phyloP scores from a whole-genome alignment of 53 echinoderm and acorn worm species.

The Zoroaster sp. region DNA sequence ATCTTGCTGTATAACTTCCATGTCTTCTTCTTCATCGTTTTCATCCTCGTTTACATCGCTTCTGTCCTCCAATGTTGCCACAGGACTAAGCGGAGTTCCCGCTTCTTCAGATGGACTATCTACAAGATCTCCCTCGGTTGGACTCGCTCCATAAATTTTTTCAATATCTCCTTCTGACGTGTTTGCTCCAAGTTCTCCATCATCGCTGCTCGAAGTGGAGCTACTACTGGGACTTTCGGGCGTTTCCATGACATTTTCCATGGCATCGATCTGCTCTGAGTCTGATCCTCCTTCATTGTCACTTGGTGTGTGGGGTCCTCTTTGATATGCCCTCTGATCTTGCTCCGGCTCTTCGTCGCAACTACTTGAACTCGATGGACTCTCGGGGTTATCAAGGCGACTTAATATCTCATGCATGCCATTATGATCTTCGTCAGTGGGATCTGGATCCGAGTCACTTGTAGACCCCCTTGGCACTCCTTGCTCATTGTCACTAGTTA shows the following conservation, averaged over 20 bases:
- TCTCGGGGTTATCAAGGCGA: not conserved
- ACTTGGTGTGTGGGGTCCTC: constrained; percentile 36
- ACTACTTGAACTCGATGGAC: not conserved
- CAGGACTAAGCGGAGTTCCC: not conserved
- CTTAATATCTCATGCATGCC: not conserved
- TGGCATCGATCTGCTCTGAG: not conserved
- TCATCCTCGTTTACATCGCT: not conserved
- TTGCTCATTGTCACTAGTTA: not conserved
- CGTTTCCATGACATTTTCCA: not conserved
- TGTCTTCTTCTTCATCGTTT: constrained; percentile 7
- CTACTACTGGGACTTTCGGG: constrained; percentile 44
- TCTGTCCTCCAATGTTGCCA: not conserved
- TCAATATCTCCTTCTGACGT: not conserved
- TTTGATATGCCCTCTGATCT: not conserved
- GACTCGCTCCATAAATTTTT: not conserved
- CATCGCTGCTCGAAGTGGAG: constrained; percentile 23
- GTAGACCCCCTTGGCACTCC: not conserved
- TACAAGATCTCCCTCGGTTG: not conserved
- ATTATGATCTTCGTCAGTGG: not conserved
- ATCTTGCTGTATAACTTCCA: not conserved
- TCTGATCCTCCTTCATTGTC: not conserved
- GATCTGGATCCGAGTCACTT: not conserved
- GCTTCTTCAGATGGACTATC: not conserved
- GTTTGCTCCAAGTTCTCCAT: constrained; percentile 24
- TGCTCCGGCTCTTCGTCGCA: not conserved